Evolutionary conservation across 1,140 invertebrate species (phyloP), one percentile per base, ranked within the genome.

Genomic region (Sarcophaga peregrina): DNA sequence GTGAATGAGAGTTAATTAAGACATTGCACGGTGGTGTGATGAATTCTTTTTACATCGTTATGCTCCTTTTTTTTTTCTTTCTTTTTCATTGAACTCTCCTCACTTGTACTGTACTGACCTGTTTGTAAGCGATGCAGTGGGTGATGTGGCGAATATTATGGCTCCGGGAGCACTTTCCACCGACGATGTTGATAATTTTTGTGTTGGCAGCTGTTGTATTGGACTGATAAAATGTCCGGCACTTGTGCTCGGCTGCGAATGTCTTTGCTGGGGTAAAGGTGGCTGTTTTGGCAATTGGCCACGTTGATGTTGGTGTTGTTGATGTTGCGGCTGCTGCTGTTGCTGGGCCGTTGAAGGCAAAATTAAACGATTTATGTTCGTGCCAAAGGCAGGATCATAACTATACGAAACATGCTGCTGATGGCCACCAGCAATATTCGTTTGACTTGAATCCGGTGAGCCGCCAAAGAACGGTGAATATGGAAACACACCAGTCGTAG

Each of bases 391-490:
- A 47, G 87, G 87, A 86, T 90, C 88, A 48, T 89, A 90, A 84
- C 88, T 89, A 46, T 83, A 85, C 13, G 86, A 86, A 48, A 85
- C 83, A 48, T 73, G 81, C 6, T 47, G 50, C 15, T 20, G 47
- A 0, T 4, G 15, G 75, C 83, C 0, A 76, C 62, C 25, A 0
- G 84, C 80, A 3, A 84, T 80, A 0, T 83, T 82, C 0, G 17
- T 50, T 0, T 86, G 73, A 7, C 83, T 13, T 7, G n/a, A 83
- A 0, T 88, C 88, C 81, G 88, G 88, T 20, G 88, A 88, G 73
- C 87, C 86, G 86, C 85, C 84, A 81, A 88, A 89, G 75, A 89
- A 88, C 0, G 87, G 86, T 10, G 88, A 88, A 68, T 89, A 87
- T 9, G 85, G 84, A 82, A 87, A 85, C 6, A 80, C 84, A 37